Base-by-base conservation (phyloP, 2,113 vertebrate genomes). In the Empidonax traillii region DNA sequence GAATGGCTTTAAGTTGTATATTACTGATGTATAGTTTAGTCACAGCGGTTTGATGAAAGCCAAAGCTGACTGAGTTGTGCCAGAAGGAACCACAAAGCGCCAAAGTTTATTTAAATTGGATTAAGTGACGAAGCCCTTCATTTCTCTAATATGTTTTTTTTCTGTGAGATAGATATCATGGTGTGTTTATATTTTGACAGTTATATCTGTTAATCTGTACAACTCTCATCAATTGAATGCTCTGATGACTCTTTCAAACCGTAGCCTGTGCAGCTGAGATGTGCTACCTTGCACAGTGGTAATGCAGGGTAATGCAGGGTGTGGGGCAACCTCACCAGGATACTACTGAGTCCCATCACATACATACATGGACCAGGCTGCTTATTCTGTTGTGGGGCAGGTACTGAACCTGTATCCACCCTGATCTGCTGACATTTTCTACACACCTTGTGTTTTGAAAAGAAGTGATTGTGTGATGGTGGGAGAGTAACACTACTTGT, bases 1-100 rank as follows among this genome's bases (percentile, higher is more conserved):
- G 68, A 89, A 61, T 68, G 37, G 12, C 62, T 91, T 75, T 61
- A 82, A 41, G 44, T 93, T 76, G 4, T 76, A 11, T 79, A 27
- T 78, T 82, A 21, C 35, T 75, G 49, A 92, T 79, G 28, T 89
- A 43, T 76, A 76, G 92, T 94, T 87, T 79, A 82, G 23, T 85
- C 25, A 17, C 18, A 66, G 87, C 53, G 66, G 66, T 85, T 93
- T 95, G 55, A 67, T 81, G 71, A 85, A 93, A 96, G 66, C 43
- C 75, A 75, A 61, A 89, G 37, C 62, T 72, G 47, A 35, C 35
- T 37, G 33, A 93, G 14, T 68, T 85, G 69, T 85, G 67, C 89
- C 71, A 93, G 69, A 76, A 66, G 41, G 58, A 89, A 76, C 85
- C 74, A 69, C 74, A 69, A 91, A 63, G 16, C 73, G n/a, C 69